phyloP scores from a whole-genome alignment of 2,888 invertebrate species.

The Dione juno region DNA sequence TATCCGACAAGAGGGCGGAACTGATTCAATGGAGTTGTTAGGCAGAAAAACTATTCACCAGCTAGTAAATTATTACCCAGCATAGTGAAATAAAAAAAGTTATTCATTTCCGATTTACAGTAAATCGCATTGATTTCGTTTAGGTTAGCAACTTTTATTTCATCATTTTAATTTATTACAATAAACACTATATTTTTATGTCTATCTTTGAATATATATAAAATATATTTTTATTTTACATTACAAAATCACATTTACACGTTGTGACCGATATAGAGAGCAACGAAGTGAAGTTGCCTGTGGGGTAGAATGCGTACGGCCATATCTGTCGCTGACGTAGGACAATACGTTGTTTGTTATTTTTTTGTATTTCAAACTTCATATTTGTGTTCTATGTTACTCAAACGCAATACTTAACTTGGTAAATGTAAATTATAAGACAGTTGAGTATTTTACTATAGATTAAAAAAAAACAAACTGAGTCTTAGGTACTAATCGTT shows the following conservation, averaged over 20 bases:
- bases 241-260: background rate
- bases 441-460: too few relatives aligned
- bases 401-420: too few relatives aligned
- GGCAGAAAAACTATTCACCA: background rate
- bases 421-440: too few relatives aligned
- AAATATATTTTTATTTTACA: background rate
- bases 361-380: background rate
- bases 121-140: background rate
- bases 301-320: conserved; percentile 1
- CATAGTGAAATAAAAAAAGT: background rate
- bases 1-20: background rate
- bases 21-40: background rate
- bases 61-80: background rate
- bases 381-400: too few relatives aligned
- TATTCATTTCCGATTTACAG: background rate
- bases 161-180: too few relatives aligned
- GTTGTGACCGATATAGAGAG: conserved; percentile 8
- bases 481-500: too few relatives aligned
- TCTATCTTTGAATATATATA: too few relatives aligned
- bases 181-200: too few relatives aligned
- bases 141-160: background rate
- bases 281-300: background rate
- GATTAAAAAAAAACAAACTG: too few relatives aligned
- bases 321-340: background rate
- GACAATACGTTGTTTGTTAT: background rate